Percentiles rank a stretch among this genome's conserved stretches.
phyloP scores from a whole-genome alignment of 1,140 invertebrate genomes.

The Ganaspis sp. region DNA sequence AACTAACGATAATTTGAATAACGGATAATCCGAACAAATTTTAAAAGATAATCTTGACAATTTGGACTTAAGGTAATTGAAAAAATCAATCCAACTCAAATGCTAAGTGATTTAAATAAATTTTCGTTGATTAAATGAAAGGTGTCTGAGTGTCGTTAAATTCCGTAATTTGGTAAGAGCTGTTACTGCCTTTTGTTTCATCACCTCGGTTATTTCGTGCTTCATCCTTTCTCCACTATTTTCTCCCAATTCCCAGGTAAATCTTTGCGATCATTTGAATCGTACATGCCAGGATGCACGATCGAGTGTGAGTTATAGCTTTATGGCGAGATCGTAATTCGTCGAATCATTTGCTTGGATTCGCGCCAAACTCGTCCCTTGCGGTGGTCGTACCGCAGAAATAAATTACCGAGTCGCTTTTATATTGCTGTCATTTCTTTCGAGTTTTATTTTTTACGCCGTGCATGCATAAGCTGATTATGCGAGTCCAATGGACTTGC shows the following conservation, averaged over 20 bases:
- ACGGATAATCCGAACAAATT: too few species aligned
- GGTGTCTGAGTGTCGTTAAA: too few species aligned
- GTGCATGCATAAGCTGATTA: slow-evolving; percentile 21
- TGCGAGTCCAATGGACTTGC: slow-evolving; percentile 15
- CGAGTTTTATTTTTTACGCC: slow-evolving; percentile 4
- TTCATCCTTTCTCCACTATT: background rate
- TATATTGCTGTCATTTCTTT: slow-evolving; percentile 28
- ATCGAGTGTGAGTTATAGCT: slow-evolving; percentile 61
- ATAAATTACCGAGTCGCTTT: slow-evolving; percentile 16
- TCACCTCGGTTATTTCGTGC: too few species aligned
- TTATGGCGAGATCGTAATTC: slow-evolving; percentile 54
- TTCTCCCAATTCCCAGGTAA: background rate
- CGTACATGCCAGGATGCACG: slow-evolving; percentile 49
- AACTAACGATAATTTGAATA: too few species aligned
- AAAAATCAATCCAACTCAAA: too few species aligned
- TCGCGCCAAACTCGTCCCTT: slow-evolving; percentile 59
- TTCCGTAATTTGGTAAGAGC: too few species aligned
- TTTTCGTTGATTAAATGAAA: too few species aligned
- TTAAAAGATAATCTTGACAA: too few species aligned
- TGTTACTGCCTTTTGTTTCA: slow-evolving; percentile 7
- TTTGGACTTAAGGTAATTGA: too few species aligned
- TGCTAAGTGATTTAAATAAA: too few species aligned
- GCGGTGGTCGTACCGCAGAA: slow-evolving; percentile 29
- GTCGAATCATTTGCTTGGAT: slow-evolving; percentile 68
- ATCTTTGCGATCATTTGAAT: slow-evolving; percentile 22